Conservation (phyloP, 2,797 vertebrate genomes). For the Cacajao melanocephalus region DNA sequence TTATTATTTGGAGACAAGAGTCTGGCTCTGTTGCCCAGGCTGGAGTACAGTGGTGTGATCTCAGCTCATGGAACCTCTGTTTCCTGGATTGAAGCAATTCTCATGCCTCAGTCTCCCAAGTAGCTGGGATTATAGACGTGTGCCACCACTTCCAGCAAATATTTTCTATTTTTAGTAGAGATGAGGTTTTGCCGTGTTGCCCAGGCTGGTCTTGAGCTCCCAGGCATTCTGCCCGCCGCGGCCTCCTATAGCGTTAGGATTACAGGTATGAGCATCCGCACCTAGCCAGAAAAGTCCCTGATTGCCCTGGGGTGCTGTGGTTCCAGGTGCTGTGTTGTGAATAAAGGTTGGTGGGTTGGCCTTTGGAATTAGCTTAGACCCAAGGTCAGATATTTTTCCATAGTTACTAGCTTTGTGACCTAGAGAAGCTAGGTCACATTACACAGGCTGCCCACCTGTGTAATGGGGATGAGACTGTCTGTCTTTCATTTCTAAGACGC, state of each 20-base stretch:
- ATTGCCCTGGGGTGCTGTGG: background rate
- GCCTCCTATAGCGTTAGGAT: background rate
- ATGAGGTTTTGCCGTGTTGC: background rate
- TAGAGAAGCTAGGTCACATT: background rate
- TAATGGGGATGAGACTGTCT: background rate
- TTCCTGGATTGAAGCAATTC: background rate
- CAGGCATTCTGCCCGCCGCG: background rate
- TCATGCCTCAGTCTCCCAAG: background rate
- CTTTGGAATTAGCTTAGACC: background rate
- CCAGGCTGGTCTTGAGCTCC: background rate
- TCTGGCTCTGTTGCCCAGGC: background rate
- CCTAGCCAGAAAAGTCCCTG: background rate
- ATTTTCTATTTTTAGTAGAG: background rate
- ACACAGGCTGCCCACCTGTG: background rate
- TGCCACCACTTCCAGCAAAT: background rate
- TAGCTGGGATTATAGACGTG: background rate
- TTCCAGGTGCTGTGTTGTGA: background rate
- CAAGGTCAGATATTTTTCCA: background rate
- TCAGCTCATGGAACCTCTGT: background rate
- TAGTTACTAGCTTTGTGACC: background rate
- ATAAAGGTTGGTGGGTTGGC: background rate
- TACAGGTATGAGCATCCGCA: background rate
- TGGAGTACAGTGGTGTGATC: background rate
- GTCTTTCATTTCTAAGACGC: background rate
- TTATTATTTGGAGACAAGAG: background rate